A percentile compares a stretch with the other conserved stretches of the same genome.
phyloP scores from a whole-genome alignment of 1,140 invertebrate genomes.

The Polypedilum pembai region DNA sequence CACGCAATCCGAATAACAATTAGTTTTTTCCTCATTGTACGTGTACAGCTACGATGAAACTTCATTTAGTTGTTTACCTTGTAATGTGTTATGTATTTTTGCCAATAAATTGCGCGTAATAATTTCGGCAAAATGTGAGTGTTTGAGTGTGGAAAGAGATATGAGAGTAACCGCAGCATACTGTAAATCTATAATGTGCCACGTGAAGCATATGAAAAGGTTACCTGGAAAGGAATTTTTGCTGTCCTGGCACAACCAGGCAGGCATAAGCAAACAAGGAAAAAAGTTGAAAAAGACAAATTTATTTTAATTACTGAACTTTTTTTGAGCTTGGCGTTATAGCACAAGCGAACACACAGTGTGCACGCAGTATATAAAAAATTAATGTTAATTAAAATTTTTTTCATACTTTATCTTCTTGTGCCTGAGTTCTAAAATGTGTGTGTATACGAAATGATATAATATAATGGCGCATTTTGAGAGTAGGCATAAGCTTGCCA shows the following conservation, averaged over 20 bases:
- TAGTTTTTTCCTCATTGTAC: constrained; percentile 3
- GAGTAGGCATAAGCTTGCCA: background rate
- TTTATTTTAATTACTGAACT: constrained; percentile 25
- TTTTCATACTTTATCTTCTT: background rate
- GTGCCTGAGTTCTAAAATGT: too few relatives aligned
- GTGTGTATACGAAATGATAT: too few relatives aligned
- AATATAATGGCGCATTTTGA: too few relatives aligned
- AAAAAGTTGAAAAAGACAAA: constrained; percentile 1
- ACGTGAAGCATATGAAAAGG: background rate
- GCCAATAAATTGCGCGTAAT: background rate
- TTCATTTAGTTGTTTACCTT: constrained; percentile 20
- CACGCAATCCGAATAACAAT: background rate
- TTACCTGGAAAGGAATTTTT: background rate
- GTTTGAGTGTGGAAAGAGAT: too few relatives aligned
- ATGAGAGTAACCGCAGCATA: too few relatives aligned
- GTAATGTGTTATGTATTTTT: constrained; percentile 16
- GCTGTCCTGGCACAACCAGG: background rate
- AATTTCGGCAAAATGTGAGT: background rate
- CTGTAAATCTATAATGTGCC: too few relatives aligned
- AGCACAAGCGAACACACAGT: background rate
- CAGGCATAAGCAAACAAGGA: too few relatives aligned
- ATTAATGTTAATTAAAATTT: constrained; percentile 25
- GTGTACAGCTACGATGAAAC: background rate
- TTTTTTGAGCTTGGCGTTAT: background rate
- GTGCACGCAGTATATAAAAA: background rate